These are phyloP conservation scores for Toxotes jaculatrix DNA, from an alignment of 2,113 vertebrate species.

Conservation along the genomic window DNA sequence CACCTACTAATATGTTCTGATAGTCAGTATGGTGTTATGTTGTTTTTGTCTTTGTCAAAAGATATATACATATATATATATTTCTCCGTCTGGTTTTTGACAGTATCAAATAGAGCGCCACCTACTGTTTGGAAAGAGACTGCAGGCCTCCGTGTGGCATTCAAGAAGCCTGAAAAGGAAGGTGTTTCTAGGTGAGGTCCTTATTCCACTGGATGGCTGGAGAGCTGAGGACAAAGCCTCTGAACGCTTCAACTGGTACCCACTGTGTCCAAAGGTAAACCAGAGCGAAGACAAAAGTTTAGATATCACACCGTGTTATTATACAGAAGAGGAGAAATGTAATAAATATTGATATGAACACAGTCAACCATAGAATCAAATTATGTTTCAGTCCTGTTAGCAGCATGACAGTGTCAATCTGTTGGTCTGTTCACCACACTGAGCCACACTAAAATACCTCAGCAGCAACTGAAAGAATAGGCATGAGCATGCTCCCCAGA, in stretches of 20 bases:
- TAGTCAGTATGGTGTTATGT: not conserved
- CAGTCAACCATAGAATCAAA: too few species aligned
- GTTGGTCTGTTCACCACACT: too few species aligned
- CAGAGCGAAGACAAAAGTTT: not conserved
- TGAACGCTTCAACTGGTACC: slow-evolving; percentile 85
- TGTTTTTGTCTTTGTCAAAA: not conserved
- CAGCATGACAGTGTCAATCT: too few species aligned
- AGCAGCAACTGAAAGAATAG: too few species aligned
- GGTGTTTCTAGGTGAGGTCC: slow-evolving; percentile 90
- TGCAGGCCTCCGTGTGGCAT: slow-evolving; percentile 92
- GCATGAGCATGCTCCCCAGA: too few species aligned
- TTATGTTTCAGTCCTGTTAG: too few species aligned
- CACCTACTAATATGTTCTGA: not conserved
- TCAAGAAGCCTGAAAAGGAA: slow-evolving; percentile 84
- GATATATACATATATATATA: too few species aligned
- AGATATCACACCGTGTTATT: not conserved
- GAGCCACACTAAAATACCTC: too few species aligned
- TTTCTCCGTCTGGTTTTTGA: not conserved
- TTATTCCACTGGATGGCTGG: slow-evolving; percentile 87
- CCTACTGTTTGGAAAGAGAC: slow-evolving; percentile 84
- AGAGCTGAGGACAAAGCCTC: slow-evolving; percentile 80
- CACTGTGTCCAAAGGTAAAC: slow-evolving; percentile 87
- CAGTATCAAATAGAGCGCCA: slow-evolving; percentile 87
- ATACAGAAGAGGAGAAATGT: too few species aligned
- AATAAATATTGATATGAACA: too few species aligned